phyloP scores from a whole-genome alignment of 2,797 vertebrate genomes.

The Gouania willdenowi region DNA sequence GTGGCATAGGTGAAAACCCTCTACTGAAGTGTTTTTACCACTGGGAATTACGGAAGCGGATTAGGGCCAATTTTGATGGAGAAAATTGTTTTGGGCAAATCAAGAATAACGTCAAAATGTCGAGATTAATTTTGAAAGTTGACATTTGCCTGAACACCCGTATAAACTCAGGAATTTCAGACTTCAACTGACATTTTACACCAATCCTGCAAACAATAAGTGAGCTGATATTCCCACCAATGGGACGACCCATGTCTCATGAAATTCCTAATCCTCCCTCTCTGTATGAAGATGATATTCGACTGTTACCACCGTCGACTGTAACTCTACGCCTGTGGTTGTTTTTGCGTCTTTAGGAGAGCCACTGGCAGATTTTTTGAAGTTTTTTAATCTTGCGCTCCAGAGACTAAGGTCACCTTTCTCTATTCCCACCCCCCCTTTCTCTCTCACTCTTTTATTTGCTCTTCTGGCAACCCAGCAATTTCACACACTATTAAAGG shows the following conservation, averaged over 20 bases:
- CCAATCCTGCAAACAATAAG: slow-evolving; percentile 55
- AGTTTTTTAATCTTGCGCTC: slow-evolving; percentile 74
- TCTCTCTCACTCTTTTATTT: slow-evolving; percentile 71
- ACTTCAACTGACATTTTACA: too few species aligned
- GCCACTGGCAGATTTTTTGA: slow-evolving; percentile 69
- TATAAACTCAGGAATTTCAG: too few species aligned
- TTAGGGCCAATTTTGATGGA: too few species aligned
- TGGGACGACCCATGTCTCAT: slow-evolving; percentile 59
- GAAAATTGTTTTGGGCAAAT: too few species aligned
- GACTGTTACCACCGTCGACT: slow-evolving; percentile 62
- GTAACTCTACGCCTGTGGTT: slow-evolving; percentile 61
- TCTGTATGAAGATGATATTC: slow-evolving; percentile 68
- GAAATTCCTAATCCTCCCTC: slow-evolving; percentile 67
- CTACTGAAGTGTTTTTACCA: too few species aligned
- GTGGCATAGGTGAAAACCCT: too few species aligned
- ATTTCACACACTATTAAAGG: slow-evolving; percentile 78
- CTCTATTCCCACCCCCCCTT: slow-evolving; percentile 26
- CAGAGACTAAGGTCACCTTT: slow-evolving; percentile 75
- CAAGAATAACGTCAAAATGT: too few species aligned
- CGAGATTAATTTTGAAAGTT: too few species aligned
- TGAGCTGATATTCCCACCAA: slow-evolving; percentile 56
- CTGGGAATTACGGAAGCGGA: too few species aligned
- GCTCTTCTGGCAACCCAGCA: slow-evolving; percentile 60
- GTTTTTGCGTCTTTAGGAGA: slow-evolving; percentile 65
- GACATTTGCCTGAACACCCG: too few species aligned